A percentile compares a stretch with the other conserved stretches of the same genome.
These are phyloP conservation scores for Tenthredo distinguenda DNA, from an alignment of 2,888 invertebrate genomes.

Conservation along the genomic window DNA sequence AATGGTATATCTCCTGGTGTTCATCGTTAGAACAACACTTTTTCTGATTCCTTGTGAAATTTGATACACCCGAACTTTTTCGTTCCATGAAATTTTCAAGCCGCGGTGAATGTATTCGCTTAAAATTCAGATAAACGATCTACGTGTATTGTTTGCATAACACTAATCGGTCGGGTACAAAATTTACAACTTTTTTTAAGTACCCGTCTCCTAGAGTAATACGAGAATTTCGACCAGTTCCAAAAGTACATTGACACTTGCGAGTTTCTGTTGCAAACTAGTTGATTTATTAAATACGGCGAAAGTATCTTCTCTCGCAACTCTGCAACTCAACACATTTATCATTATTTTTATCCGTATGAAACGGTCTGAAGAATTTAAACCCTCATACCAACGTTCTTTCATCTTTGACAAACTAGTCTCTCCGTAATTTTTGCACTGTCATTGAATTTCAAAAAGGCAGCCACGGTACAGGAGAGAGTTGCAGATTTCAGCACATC, in stretches of 20 bases:
- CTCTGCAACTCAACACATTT: not conserved
- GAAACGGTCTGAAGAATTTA: not conserved
- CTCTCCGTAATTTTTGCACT: not conserved
- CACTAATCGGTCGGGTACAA: not conserved
- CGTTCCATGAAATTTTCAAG: not conserved
- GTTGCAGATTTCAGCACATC: not conserved
- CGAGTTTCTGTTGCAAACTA: not conserved
- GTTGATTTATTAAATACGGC: not conserved
- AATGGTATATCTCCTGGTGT: not conserved
- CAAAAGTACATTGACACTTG: conserved; percentile 19
- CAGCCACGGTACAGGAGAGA: not conserved
- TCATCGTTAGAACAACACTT: not conserved
- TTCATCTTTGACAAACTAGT: not conserved
- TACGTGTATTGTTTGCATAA: not conserved
- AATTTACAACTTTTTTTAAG: not conserved
- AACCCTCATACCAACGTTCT: not conserved
- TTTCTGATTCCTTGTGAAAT: conserved; percentile 3
- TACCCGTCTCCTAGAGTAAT: not conserved
- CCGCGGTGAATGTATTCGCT: not conserved
- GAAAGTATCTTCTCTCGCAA: conserved; percentile 21
- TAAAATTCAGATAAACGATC: not conserved
- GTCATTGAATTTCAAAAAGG: not conserved
- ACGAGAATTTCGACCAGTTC: not conserved
- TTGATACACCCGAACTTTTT: conserved; percentile 7
- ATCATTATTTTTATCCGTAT: not conserved